Base-by-base conservation (phyloP, 1,140 invertebrate genomes). In the Charaxes varanes region DNA sequence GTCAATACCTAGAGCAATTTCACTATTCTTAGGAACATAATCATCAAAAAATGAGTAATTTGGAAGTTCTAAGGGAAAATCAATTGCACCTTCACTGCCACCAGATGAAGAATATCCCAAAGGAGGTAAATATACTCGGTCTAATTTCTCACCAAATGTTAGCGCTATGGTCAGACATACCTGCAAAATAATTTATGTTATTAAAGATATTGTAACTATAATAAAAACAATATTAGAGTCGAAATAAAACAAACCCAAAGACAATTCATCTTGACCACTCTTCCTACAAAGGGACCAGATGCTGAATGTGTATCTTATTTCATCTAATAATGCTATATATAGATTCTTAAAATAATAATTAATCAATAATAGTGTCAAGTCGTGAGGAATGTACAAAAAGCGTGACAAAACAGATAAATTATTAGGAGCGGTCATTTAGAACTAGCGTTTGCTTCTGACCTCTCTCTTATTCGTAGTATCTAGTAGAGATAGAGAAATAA, bases 371-470 rank as follows among this genome's bases (percentile, higher is more conserved):
- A n/a, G n/a, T n/a, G n/a, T n/a, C n/a, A n/a, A n/a, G n/a, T n/a
- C n/a, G n/a, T n/a, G n/a, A n/a, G n/a, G n/a, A n/a, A n/a, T n/a
- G n/a, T n/a, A n/a, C n/a, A n/a, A n/a, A n/a, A n/a, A 21, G 15
- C 71, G 71, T 76, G 68, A 73, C 71, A 76, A 65, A 58, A 55
- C 27, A 43, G 53, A 53, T 58, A 56, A 61, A 44, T 50, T 54
- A 62, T 66, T 61, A 67, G 45, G 36, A 40, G 44, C 28, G n/a
- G 63, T 70, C 62, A 64, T 67, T 53, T 62, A n/a, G n/a, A n/a
- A n/a, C n/a, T n/a, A n/a, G n/a, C n/a, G n/a, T n/a, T n/a, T n/a
- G n/a, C n/a, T n/a, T n/a, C n/a, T n/a, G n/a, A n/a, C n/a, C n/a
- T n/a, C n/a, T n/a, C n/a, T n/a, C n/a, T n/a, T n/a, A n/a, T n/a